Evolutionary conservation across 2,888 invertebrate genomes (phyloP).

Genomic region (Apotomis turbidana): DNA sequence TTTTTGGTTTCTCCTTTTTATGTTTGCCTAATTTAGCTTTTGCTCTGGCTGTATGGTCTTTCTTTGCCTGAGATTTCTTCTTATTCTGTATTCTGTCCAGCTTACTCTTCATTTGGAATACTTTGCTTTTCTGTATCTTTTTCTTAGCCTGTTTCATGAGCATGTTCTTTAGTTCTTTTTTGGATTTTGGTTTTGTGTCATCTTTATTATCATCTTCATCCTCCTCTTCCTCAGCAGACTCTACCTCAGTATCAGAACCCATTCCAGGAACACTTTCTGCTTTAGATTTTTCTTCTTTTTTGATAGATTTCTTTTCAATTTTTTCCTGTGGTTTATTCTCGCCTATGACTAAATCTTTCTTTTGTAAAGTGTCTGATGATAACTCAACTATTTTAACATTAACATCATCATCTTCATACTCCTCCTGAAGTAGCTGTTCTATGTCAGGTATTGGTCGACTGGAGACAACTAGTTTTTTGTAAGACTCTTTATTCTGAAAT

Average conservation of each 20-base stretch:
- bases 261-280: conserved; percentile 66
- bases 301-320: conserved; percentile 48
- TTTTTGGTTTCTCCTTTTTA: conserved; percentile 69
- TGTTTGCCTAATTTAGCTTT: conserved; percentile 39
- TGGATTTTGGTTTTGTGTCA: conserved; percentile 72
- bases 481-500: conserved; percentile 86
- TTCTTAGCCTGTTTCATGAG: conserved; percentile 89
- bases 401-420: conserved; percentile 90
- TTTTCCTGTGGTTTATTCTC: conserved; percentile 83
- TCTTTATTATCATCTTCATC: conserved; percentile 60
- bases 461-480: conserved; percentile 89
- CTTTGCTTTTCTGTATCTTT: conserved; percentile 90
- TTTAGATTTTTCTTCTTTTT: conserved; percentile 50
- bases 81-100: conserved; percentile 87
- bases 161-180: conserved; percentile 88
- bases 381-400: conserved; percentile 91
- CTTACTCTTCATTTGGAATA: conserved; percentile 89
- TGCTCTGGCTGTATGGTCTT: conserved; percentile 57
- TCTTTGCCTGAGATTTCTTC: conserved; percentile 84
- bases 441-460: conserved; percentile 88
- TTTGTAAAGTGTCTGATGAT: conserved; percentile 87
- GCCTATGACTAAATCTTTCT: conserved; percentile 89
- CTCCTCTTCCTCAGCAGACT: conserved; percentile 59
- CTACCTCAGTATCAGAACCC: conserved; percentile 60
- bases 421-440: conserved; percentile 86